phyloP scores from a whole-genome alignment of 2,888 invertebrate species.

The Eilema griseolum region DNA sequence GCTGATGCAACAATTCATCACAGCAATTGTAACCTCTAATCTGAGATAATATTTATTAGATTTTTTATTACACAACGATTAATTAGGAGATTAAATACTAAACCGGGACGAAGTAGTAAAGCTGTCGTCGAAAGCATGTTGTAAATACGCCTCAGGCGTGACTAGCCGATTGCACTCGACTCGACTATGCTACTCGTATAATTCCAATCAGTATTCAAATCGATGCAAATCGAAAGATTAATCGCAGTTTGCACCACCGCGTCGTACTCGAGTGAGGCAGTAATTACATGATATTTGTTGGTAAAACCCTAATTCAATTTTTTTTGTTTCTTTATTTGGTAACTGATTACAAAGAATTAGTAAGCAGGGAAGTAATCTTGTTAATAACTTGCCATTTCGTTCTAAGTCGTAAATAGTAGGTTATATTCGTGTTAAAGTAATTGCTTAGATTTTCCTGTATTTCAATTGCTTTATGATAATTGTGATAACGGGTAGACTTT shows the following conservation, averaged over 20 bases:
- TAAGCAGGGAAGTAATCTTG: conserved; percentile 5
- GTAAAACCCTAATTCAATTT: conserved; percentile 40
- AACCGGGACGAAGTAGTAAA: conserved; percentile 54
- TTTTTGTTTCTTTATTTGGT: conserved; percentile 36
- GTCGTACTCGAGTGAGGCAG: conserved; percentile 57
- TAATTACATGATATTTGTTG: conserved; percentile 63
- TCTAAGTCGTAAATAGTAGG: background rate
- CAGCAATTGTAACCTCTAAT: conserved; percentile 26
- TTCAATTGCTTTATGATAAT: background rate
- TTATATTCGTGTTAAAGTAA: background rate
- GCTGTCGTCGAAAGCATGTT: conserved; percentile 58
- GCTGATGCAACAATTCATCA: conserved; percentile 35
- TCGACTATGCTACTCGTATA: conserved; percentile 59
- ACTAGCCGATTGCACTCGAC: conserved; percentile 64
- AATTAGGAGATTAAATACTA: conserved; percentile 51
- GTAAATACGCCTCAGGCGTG: conserved; percentile 62
- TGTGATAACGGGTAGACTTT: background rate
- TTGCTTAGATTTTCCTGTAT: background rate
- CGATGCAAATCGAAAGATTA: conserved; percentile 81
- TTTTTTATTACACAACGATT: conserved; percentile 41
- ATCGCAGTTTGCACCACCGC: conserved; percentile 72
- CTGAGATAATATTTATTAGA: conserved; percentile 34
- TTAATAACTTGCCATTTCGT: background rate
- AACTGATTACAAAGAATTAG: conserved; percentile 20
- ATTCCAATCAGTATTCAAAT: conserved; percentile 82